Evolutionary conservation across 2,888 invertebrate species (phyloP), one percentile per base, ranked within the genome.

Genomic region (Drosophila pseudotalamancana): DNA sequence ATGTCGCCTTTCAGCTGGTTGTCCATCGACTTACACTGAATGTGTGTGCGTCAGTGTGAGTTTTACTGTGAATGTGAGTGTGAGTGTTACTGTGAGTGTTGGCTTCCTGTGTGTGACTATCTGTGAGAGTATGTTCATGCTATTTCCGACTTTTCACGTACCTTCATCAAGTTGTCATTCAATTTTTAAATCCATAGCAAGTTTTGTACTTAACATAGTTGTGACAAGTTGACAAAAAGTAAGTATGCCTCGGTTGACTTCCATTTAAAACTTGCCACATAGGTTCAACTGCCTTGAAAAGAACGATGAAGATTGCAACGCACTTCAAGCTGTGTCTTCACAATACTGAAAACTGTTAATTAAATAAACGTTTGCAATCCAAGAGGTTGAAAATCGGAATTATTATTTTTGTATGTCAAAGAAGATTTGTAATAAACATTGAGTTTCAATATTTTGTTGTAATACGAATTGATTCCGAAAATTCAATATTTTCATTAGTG

Each of bases 111-210:
- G 54, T 37, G 51, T 57, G 49, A n/a, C n/a, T 55, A 42, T 40
- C 48, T 27, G 23, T 9, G 23, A 27, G 31, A 35, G 46, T 51
- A 60, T 71, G 80, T 56, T 64, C 64, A 62, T 82, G 75, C 83
- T 67, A 85, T 85, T 82, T 85, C 82, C 86, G 87, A 80, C 82
- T 83, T 86, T 83, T 78, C 76, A 72, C 72, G 83, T 87, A 88
- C 88, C 87, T 84, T 87, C 87, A 88, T 87, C 87, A 88, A 88
- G 85, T 87, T 87, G 87, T 87, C 88, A 87, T 87, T 87, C 88
- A 87, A 74, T 87, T 85, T 86, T 87, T 81, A 84, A 84, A 86
- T 86, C 83, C 83, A 79, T 86, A 53, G 78, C 86, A 86, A 77
- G 83, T 86, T 83, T 84, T 82, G 76, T 83, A 81, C 84, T 84